Evolutionary conservation across 2,888 invertebrate species (phyloP), one percentile per base, ranked within the genome.

Genomic region (Hypsopygia costalis): DNA sequence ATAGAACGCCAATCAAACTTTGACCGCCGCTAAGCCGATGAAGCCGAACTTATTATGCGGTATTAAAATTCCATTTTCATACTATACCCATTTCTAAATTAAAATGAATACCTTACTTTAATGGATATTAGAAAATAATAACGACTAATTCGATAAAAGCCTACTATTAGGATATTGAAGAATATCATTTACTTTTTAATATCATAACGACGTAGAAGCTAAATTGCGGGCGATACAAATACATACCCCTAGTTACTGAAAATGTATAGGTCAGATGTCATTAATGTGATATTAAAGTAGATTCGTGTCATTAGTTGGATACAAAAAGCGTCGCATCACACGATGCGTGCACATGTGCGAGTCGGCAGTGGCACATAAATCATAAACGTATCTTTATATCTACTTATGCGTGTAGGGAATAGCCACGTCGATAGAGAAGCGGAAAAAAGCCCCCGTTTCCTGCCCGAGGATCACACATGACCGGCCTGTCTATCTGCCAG

Each of bases 401-500:
- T 69, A 69, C 65, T 71, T 71, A 74, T 63, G 62, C 62, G 69
- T 31, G 25, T 62, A 72, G 70, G 68, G 67, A 67, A 69, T 76
- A 80, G 78, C 76, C 70, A 73, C 70, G 78, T 83, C 81, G 82
- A 85, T 79, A 79, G 71, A 77, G 70, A 71, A 76, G 69, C 71
- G 82, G 82, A 83, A 87, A 87, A 87, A 88, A 88, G 70, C 71
- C 76, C 82, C 77, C 77, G 76, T 77, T 88, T 86, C 85, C 86
- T 82, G 82, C 70, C 76, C 73, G 78, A 81, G 82, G 85, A 87
- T 87, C 88, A 88, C 88, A 88, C 88, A 88, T 87, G 88, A 87
- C 88, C 86, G 86, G 82, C 75, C 85, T 87, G 88, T 88, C 88
- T 87, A 87, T 88, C 88, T 87, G 88, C 88, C 88, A 86, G 87